A percentile compares a stretch with the other conserved stretches of the same genome.
These are phyloP conservation scores for Choreutis nemorana DNA, from an alignment of 2,888 invertebrate species.

Conservation along the genomic window DNA sequence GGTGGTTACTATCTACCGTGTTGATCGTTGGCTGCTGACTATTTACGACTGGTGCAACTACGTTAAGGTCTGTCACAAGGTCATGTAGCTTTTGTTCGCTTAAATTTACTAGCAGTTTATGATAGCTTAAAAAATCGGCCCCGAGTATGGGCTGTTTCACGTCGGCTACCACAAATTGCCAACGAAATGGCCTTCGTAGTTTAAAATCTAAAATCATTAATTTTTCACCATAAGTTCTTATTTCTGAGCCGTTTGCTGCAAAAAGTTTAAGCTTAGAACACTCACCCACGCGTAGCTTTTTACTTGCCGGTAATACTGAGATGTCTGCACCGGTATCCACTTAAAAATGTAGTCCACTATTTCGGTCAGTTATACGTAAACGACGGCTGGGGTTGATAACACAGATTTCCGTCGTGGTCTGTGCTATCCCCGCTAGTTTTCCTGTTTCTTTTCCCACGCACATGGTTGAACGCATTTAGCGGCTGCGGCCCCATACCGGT, in stretches of 20 bases:
- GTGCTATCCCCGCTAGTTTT: conserved; percentile 6
- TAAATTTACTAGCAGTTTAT: conserved; percentile 14
- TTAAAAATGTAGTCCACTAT: conserved; percentile 4
- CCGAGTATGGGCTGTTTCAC: conserved; percentile 16
- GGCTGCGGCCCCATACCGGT: conserved; percentile 1
- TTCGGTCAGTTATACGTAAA: conserved; percentile 5
- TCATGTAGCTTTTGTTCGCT: conserved; percentile 10
- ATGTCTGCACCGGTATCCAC: conserved; percentile 4
- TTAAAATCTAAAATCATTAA: conserved; percentile 12
- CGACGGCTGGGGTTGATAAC: conserved; percentile 3
- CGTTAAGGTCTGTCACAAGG: conserved; percentile 9
- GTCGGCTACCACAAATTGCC: conserved; percentile 14
- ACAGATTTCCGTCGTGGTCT: conserved; percentile 7
- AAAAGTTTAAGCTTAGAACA: conserved; percentile 10
- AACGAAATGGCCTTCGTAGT: conserved; percentile 12
- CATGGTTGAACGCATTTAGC: not conserved
- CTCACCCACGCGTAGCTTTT: not conserved
- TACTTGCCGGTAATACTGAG: conserved; percentile 4
- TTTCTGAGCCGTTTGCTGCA: conserved; percentile 12
- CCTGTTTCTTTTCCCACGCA: conserved; percentile 2
- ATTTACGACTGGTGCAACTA: conserved; percentile 10
- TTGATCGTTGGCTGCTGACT: not conserved
- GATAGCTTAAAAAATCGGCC: conserved; percentile 15
- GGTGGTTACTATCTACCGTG: conserved; percentile 3
- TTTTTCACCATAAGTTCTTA: conserved; percentile 10